These are phyloP conservation scores for Phymatocera aterrima DNA, from an alignment of 2,888 invertebrate species.

Conservation along the genomic window DNA sequence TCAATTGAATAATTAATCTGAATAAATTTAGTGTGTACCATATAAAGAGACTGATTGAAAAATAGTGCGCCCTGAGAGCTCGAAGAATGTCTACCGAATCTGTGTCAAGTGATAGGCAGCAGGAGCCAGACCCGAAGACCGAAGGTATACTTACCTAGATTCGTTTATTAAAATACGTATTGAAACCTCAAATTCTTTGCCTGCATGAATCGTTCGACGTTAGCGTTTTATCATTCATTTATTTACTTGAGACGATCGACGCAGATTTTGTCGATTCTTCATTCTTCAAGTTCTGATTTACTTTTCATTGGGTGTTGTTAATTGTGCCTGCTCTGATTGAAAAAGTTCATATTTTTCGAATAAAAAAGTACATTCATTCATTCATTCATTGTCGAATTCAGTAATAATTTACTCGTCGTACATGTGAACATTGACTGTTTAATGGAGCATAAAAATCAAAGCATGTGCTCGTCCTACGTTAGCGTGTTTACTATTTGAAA, in stretches of 20 bases:
- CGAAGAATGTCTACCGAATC: slow-evolving; percentile 68
- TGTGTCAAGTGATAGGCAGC: slow-evolving; percentile 68
- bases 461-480: slow-evolving; percentile 1
- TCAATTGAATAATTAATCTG: slow-evolving; percentile 42
- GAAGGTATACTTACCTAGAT: slow-evolving; percentile 58
- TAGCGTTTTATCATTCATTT: not conserved
- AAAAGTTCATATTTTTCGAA: not conserved
- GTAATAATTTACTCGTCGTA: not conserved
- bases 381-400: not conserved
- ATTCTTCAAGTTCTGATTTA: no score
- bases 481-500: slow-evolving; percentile 24
- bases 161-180: not conserved
- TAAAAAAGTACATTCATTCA: not conserved
- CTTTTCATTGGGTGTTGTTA: no score
- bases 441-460: not conserved
- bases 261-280: no score
- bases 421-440: not conserved
- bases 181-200: not conserved
- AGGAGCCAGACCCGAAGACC: slow-evolving; percentile 60
- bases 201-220: no score
- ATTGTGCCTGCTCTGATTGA: not conserved
- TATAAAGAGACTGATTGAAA: slow-evolving; percentile 34
- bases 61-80: slow-evolving; percentile 41
- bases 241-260: not conserved
- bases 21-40: slow-evolving; percentile 42